Evolutionary conservation across 2,888 invertebrate genomes (phyloP).

Genomic region (Drosophila kuntzei): DNA sequence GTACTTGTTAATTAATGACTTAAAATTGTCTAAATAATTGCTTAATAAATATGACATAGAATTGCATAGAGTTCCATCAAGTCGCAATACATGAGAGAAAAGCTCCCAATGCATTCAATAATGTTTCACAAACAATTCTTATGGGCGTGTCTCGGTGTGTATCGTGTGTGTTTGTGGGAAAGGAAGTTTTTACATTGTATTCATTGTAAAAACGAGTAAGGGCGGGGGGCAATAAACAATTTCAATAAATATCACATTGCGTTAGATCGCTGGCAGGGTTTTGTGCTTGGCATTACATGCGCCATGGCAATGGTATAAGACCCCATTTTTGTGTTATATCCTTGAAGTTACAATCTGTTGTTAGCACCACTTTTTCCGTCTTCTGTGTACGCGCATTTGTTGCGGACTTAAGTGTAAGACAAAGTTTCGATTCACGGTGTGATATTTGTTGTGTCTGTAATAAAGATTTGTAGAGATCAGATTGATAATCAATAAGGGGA

Average conservation of each 20-base stretch:
- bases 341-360: conserved; percentile 78
- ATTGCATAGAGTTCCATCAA: conserved; percentile 57
- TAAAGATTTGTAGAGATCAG: not conserved
- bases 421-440: conserved; percentile 79
- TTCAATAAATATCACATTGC: conserved; percentile 79
- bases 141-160: conserved; percentile 68
- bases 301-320: conserved; percentile 84
- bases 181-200: conserved; percentile 27
- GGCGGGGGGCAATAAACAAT: conserved; percentile 57
- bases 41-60: conserved; percentile 77
- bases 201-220: conserved; percentile 40
- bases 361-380: conserved; percentile 75
- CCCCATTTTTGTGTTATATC: conserved; percentile 84
- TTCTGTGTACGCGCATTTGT: conserved; percentile 69
- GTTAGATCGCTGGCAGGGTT: conserved; percentile 66
- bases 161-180: conserved; percentile 13
- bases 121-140: conserved; percentile 71
- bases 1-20: conserved; percentile 45
- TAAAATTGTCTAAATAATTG: conserved; percentile 64
- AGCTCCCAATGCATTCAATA: conserved; percentile 45
- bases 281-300: conserved; percentile 58
- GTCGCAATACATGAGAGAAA: conserved; percentile 56
- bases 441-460: conserved; percentile 83
- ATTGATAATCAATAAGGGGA: not conserved
- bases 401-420: conserved; percentile 81